Evolutionary conservation across 2,888 invertebrate species (phyloP), one percentile per base, ranked within the genome.

Genomic region (Luperina testacea): DNA sequence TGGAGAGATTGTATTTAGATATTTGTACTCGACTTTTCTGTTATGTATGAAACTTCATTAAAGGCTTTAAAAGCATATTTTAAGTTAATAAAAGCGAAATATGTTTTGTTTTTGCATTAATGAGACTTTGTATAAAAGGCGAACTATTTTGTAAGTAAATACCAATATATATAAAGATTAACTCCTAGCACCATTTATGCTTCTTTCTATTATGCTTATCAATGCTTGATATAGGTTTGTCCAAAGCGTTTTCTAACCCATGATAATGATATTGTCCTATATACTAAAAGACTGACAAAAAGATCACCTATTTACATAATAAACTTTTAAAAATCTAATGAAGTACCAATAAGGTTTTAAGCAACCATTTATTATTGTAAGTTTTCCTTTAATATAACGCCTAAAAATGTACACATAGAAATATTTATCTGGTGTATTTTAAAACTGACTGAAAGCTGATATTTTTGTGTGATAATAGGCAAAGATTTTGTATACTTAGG

Each of bases 231-330:
- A n/a, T 6, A 61, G 17, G 75, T 13, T 27, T 81, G 9, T 24
- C n/a, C 63, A 38, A 80, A 77, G 53, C 13, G 20, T 48, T 64
- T n/a, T 45, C 15, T 70, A 11, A 42, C n/a, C 20, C 8, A 8
- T 45, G 45, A 17, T 48, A 27, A 72, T 80, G 38, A 48, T 42
- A 61, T 59, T 24, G 32, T 0, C 15, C 17, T 24, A 7, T 48
- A 38, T 80, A 63, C 51, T 75, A 72, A 75, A 85, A 82, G 82
- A 82, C 82, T 82, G 82, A 82, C 32, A 20, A 70, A 51, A 48
- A 48, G 0, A 42, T 38, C 32, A 32, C 32, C 32, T 69, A 80
- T 73, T 68, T 85, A 72, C 48, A 64, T 59, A 61, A 27, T 15
- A 38, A 53, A 57, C 3, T 81, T 68, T 51, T 68, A 3, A 42